These are phyloP conservation scores for Conchocele bisecta DNA, from an alignment of 2,888 invertebrate species.

Conservation along the genomic window DNA sequence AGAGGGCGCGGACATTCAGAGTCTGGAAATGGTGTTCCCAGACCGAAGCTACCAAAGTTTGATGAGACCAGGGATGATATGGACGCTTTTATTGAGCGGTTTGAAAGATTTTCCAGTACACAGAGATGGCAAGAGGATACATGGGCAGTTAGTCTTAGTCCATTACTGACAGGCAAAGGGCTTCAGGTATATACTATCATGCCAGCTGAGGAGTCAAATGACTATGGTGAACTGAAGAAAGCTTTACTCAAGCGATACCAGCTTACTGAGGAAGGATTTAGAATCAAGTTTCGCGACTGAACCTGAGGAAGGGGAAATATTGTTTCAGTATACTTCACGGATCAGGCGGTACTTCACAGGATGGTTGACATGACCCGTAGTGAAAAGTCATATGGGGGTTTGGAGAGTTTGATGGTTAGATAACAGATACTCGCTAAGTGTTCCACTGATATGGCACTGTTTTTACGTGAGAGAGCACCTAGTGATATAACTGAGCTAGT, in stretches of 20 bases:
- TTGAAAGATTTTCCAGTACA: constrained; percentile 20
- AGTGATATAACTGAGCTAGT: constrained; percentile 1
- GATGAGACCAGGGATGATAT: constrained; percentile 29
- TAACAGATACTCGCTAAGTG: constrained; percentile 15
- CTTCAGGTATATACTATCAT: constrained; percentile 37
- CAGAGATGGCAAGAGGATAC: constrained; percentile 17
- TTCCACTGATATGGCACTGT: constrained; percentile 7
- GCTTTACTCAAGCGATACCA: constrained; percentile 21
- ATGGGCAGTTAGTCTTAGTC: constrained; percentile 39
- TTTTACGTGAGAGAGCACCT: constrained; percentile 11
- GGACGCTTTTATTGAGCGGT: constrained; percentile 19
- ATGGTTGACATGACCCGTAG: constrained; percentile 8
- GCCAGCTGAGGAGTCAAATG: constrained; percentile 10
- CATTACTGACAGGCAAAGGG: constrained; percentile 26
- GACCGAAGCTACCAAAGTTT: constrained; percentile 24
- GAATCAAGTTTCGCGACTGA: constrained; percentile 8
- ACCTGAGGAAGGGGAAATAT: constrained; percentile 24
- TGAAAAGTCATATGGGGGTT: neutral
- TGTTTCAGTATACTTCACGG: constrained; percentile 13
- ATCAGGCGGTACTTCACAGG: constrained; percentile 1
- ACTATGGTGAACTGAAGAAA: constrained; percentile 19
- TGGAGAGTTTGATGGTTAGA: constrained; percentile 7
- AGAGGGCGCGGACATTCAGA: neutral
- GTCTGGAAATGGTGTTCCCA: neutral
- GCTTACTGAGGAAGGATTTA: constrained; percentile 23